A percentile compares a stretch with the other conserved stretches of the same genome.
phyloP scores from a whole-genome alignment of 92 coral and sea anemone genomes.

The Chrysogorgia sp. region DNA sequence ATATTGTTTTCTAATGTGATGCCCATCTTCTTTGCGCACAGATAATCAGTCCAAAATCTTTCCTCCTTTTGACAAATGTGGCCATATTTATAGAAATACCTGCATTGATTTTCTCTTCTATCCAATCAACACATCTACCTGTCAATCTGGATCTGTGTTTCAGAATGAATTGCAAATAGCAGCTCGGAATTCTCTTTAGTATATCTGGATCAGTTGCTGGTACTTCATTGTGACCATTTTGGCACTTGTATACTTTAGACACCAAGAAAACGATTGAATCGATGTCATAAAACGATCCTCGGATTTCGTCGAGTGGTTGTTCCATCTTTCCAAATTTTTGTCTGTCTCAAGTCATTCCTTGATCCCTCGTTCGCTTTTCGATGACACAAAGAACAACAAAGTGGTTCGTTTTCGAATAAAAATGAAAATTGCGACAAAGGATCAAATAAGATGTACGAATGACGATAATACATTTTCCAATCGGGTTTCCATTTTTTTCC shows the following conservation, averaged over 20 bases:
- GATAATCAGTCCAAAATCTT: background rate
- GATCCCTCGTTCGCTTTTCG: background rate
- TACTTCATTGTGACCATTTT: background rate
- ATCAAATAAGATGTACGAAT: background rate
- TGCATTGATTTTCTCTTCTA: too few species aligned
- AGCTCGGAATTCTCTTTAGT: background rate
- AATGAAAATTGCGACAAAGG: background rate
- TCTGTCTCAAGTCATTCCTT: background rate
- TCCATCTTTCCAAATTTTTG: background rate
- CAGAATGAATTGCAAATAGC: background rate
- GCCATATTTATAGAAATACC: too few species aligned
- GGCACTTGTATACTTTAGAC: background rate
- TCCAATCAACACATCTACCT: too few species aligned
- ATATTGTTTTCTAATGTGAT: too few species aligned
- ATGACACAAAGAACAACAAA: background rate
- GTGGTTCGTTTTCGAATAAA: background rate
- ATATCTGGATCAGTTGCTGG: too few species aligned
- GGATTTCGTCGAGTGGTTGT: background rate
- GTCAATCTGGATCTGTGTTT: background rate
- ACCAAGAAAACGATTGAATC: constrained; percentile 1
- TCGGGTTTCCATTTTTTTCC: background rate
- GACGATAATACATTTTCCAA: background rate
- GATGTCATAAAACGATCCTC: background rate
- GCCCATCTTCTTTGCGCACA: background rate
- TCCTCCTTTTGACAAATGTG: too few species aligned